Evolutionary conservation across 2,888 invertebrate genomes (phyloP), one percentile per base, ranked within the genome.

Genomic region (Beris morrisii): DNA sequence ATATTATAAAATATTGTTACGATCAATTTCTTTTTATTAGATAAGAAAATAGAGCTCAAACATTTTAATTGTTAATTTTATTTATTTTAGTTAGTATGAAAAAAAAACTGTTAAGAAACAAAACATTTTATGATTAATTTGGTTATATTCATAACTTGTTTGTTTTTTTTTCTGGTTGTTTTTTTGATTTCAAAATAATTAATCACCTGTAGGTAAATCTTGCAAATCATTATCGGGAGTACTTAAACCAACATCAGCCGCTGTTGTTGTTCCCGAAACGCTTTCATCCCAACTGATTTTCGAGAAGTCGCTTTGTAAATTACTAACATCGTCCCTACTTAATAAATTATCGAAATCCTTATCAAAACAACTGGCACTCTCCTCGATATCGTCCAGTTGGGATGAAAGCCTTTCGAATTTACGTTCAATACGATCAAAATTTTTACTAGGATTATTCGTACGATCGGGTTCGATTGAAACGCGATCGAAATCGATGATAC

Each of bases 221-320:
- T 79, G 79, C 64, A 79, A 76, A 73, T 81, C 77, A 75, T 75
- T 76, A 70, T 81, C 80, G 71, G 81, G 80, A 52, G 81, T 81
- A 73, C 72, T 78, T 70, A 76, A 76, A 67, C 76, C 79, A 73
- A 78, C 73, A 71, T 80, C 81, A 72, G 76, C 79, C 72, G 77
- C 73, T 54, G 77, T 78, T 50, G 70, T 69, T 54, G 77, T 78
- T 50, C 77, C 76, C 43, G 80, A 80, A 52, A 78, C 73, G 71
- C 79, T 81, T 71, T 80, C 80, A 64, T 80, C 80, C 79, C 81
- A 80, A 77, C 80, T 81, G 67, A 81, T 77, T 75, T 81, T 81
- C 13, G 81, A 80, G 71, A 78, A 81, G 52, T 81, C 80, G 66
- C 74, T 77, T 74, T 81, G 81, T 57, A 81, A 73, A 69, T 75